Evolutionary conservation across 1,140 invertebrate species (phyloP).

Genomic region (Drosophila parabipectinata): DNA sequence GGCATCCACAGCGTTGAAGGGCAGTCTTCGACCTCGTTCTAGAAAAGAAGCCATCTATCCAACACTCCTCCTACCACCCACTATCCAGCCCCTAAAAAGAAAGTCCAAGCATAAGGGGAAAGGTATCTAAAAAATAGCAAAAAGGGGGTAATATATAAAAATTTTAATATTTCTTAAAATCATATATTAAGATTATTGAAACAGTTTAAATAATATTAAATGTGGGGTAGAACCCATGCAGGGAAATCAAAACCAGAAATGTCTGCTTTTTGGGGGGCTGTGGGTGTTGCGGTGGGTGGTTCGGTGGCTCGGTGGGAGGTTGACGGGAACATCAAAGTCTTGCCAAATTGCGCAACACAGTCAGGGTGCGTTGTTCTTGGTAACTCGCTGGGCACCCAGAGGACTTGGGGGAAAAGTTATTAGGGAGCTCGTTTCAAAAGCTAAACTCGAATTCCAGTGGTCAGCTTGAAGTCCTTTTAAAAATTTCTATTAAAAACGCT

Average conservation of each 20-base stretch:
- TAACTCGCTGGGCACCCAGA: conserved; percentile 13
- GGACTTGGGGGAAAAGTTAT: neutral
- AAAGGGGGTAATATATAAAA: neutral
- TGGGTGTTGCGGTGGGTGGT: conserved; percentile 5
- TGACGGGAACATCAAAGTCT: conserved; percentile 66
- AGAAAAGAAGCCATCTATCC: conserved; percentile 60
- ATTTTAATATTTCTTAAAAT: too few species aligned
- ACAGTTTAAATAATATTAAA: too few species aligned
- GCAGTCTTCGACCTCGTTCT: conserved; percentile 83
- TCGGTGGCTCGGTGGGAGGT: conserved; percentile 4
- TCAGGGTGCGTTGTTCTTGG: conserved; percentile 40
- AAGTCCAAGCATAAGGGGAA: conserved; percentile 31
- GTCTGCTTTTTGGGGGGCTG: conserved; percentile 24
- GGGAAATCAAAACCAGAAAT: conserved; percentile 35
- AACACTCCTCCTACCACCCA: neutral
- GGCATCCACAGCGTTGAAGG: conserved; percentile 65
- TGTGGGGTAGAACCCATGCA: conserved; percentile 23
- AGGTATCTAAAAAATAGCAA: conserved; percentile 26
- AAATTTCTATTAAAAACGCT: conserved; percentile 3
- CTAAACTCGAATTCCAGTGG: conserved; percentile 50
- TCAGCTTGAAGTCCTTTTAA: conserved; percentile 39
- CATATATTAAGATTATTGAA: too few species aligned
- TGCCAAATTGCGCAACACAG: conserved; percentile 77
- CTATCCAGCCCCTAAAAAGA: conserved; percentile 22
- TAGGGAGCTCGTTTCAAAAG: conserved; percentile 3